Percentiles rank a stretch among this genome's conserved stretches.
Conservation (phyloP, 2,797 vertebrate genomes). For the Acipenser oxyrinchus region DNA sequence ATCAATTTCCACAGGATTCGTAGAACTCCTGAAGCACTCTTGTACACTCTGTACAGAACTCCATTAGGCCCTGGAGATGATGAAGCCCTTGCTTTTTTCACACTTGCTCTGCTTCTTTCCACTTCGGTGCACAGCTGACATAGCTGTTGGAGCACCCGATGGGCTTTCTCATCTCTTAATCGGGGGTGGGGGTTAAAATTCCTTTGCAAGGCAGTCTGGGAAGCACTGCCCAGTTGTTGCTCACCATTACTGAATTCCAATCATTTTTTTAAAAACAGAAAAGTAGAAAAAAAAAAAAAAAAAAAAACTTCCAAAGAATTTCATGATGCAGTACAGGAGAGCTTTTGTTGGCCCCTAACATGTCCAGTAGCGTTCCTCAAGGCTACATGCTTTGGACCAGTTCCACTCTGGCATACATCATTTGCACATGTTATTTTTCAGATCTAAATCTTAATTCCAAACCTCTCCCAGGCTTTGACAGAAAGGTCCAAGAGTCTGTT, state of each 20-base stretch:
- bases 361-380: constrained; percentile 18
- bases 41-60: no score
- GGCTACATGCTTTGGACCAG: constrained; percentile 12
- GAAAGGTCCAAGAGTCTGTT: neutral
- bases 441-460: neutral
- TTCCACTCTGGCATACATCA: constrained; percentile 7
- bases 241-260: neutral
- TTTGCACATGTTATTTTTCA: neutral
- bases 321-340: constrained; percentile 11
- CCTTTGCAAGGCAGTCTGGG: no score
- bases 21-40: no score
- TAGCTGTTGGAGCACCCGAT: no score
- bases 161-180: no score
- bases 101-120: no score
- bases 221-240: neutral
- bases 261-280: constrained; percentile 8
- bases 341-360: constrained; percentile 13
- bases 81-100: no score
- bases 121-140: no score
- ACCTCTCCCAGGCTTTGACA: neutral
- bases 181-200: no score
- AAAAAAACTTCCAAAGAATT: constrained; percentile 6
- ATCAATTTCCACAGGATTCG: no score
- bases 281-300: constrained; percentile 16
- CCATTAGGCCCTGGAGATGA: no score